Base-by-base conservation (phyloP, 2,113 vertebrate genomes). In the Nyctereutes procyonoides region DNA sequence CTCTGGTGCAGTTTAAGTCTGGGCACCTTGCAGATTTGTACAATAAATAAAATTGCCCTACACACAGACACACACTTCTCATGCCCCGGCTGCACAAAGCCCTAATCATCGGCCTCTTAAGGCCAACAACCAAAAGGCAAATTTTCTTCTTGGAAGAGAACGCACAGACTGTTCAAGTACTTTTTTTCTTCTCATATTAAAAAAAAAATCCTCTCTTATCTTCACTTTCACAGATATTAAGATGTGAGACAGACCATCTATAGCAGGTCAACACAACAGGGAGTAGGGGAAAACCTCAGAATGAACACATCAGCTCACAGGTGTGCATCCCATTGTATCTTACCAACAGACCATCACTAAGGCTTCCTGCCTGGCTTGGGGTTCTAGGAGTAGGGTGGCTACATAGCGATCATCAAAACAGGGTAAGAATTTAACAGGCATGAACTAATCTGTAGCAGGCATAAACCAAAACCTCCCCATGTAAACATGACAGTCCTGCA, bases 261-360 rank as follows among this genome's bases (percentile, higher is more conserved):
- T 0, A 16, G 43, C 12, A 19, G 48, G 10, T 56, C 17, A 43
- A 32, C 8, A 62, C 58, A 14, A 43, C 17, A 28, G 3, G 3
- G 30, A 76, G 19, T 0, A 20, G 51, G 35, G 60, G 12, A 1
- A 74, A 82, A 32, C 20, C 63, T 30, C 20, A 43, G 0, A 60
- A 5, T 8, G 28, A 28, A 9, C 24, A 10, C 38, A 48, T n/a
- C 12, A 9, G 82, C 5, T 1, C n/a, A 38, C 56, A 13, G 48
- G 35, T 1, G 20, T 3, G 6, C 7, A 10, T 48, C 22, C 1
- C 0, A 0, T 0, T 10, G 0, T 2, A 7, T 19, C 2, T 3
- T 2, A 7, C 5, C 0, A 7, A 22, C 26, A 9, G 19, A 24
- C 5, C 12, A 11, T 16, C 4, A 2, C 17, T 12, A 5, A 60